Percentiles rank a stretch among this genome's conserved stretches.
Evolutionary conservation across 1,140 invertebrate species (phyloP).

Genomic region (Apis laboriosa): DNA sequence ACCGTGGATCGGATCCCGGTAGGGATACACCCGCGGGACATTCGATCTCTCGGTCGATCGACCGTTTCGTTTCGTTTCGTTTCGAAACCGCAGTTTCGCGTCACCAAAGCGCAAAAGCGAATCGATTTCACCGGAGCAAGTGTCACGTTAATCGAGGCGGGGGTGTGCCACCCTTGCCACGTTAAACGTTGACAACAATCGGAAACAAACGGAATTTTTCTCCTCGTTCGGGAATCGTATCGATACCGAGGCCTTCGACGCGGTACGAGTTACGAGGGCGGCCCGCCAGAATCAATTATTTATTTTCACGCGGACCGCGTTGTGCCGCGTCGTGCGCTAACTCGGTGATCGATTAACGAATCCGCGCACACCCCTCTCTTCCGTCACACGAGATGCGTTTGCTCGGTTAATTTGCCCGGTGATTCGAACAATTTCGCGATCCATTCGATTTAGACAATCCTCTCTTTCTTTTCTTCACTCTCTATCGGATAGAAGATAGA

Average conservation of each 20-base stretch:
- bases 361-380: background rate
- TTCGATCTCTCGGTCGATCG: slow-evolving; percentile 16
- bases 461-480: too few relatives aligned
- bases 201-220: background rate
- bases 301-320: background rate
- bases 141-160: slow-evolving; percentile 37
- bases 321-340: background rate
- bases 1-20: too few relatives aligned
- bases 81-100: slow-evolving; percentile 9
- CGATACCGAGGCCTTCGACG: background rate
- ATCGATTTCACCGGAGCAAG: slow-evolving; percentile 37
- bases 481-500: too few relatives aligned
- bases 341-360: slow-evolving; percentile 13
- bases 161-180: too few relatives aligned
- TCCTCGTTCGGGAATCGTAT: background rate
- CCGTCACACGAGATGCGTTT: background rate
- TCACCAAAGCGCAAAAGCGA: slow-evolving; percentile 12
- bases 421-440: background rate
- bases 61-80: background rate
- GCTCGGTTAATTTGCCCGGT: slow-evolving; percentile 1
- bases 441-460: too few relatives aligned
- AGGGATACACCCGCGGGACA: background rate
- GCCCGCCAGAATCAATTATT: slow-evolving; percentile 1
- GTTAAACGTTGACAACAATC: background rate
- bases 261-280: background rate